These are phyloP conservation scores for Mustelus asterias DNA, from an alignment of 2,113 vertebrate genomes.

Conservation along the genomic window DNA sequence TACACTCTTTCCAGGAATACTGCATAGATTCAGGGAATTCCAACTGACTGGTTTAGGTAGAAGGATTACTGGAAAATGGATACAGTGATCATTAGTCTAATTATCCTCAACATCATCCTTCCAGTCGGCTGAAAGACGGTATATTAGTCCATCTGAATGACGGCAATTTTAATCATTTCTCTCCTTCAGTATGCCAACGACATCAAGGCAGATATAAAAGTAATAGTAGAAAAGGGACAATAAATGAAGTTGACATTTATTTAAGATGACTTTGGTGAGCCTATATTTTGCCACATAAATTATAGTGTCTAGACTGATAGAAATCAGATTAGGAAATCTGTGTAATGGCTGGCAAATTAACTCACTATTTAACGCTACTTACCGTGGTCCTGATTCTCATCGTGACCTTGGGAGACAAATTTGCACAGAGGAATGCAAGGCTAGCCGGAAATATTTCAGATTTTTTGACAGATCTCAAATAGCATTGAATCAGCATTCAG, in stretches of 20 bases:
- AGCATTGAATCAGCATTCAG: not conserved
- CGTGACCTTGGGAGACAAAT: slow-evolving; percentile 14
- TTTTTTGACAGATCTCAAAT: not conserved
- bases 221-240: not conserved
- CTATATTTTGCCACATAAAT: not conserved
- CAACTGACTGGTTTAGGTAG: slow-evolving; percentile 15
- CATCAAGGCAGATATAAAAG: not conserved
- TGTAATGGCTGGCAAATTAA: not conserved
- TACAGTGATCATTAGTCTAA: slow-evolving; percentile 34
- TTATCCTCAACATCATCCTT: slow-evolving; percentile 25
- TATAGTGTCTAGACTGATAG: not conserved
- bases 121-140: slow-evolving; percentile 13
- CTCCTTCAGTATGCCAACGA: not conserved
- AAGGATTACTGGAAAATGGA: slow-evolving; percentile 25
- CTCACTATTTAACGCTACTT: not conserved
- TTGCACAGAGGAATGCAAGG: not conserved
- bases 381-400: not conserved
- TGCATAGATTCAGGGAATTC: not conserved
- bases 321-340: not conserved
- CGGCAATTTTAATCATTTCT: slow-evolving; percentile 23
- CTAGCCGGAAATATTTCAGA: slow-evolving; percentile 19
- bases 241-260: not conserved
- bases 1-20: slow-evolving; percentile 13
- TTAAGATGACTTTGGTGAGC: not conserved
- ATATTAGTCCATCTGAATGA: not conserved